Conservation (phyloP, 2,888 invertebrate genomes). For the Hirtodrosophila cameraria region DNA sequence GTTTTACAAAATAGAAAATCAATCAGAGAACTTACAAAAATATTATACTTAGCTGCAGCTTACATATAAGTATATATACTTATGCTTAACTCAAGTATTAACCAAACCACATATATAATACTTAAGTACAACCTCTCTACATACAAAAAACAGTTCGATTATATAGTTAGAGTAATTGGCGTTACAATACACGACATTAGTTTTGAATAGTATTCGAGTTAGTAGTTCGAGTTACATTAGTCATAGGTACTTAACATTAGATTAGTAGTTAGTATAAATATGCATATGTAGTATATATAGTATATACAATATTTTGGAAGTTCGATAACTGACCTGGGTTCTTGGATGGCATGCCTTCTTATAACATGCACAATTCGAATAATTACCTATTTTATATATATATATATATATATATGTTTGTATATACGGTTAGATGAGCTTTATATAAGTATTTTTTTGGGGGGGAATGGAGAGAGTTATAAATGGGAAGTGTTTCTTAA, state of each 20-base stretch:
- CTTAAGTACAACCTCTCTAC: slow-evolving; percentile 55
- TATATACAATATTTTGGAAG: slow-evolving; percentile 71
- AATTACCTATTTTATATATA: slow-evolving; percentile 44
- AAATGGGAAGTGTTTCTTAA: slow-evolving; percentile 63
- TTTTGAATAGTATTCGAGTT: slow-evolving; percentile 57
- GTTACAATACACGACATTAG: slow-evolving; percentile 31
- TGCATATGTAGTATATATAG: slow-evolving; percentile 22
- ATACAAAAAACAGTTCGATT: slow-evolving; percentile 40
- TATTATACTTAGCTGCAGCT: too few species aligned
- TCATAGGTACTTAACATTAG: slow-evolving; percentile 55
- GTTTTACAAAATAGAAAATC: slow-evolving; percentile 42
- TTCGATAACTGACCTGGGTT: slow-evolving; percentile 78
- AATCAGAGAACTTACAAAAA: slow-evolving; percentile 37
- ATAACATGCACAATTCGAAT: slow-evolving; percentile 62
- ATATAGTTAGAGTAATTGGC: slow-evolving; percentile 43
- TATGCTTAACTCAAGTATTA: slow-evolving; percentile 1
- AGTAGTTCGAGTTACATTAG: slow-evolving; percentile 57
- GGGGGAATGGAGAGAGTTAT: slow-evolving; percentile 65
- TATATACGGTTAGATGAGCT: slow-evolving; percentile 61
- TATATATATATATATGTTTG: slow-evolving; percentile 37
- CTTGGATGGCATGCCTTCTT: slow-evolving; percentile 68
- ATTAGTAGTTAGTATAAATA: slow-evolving; percentile 53
- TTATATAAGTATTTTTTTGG: slow-evolving; percentile 43
- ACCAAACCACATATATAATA: slow-evolving; percentile 31
- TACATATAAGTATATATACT: neutral